Percentiles rank a stretch among this genome's conserved stretches.
phyloP scores from a whole-genome alignment of 2,797 vertebrate species.

The Cossypha caffra region DNA sequence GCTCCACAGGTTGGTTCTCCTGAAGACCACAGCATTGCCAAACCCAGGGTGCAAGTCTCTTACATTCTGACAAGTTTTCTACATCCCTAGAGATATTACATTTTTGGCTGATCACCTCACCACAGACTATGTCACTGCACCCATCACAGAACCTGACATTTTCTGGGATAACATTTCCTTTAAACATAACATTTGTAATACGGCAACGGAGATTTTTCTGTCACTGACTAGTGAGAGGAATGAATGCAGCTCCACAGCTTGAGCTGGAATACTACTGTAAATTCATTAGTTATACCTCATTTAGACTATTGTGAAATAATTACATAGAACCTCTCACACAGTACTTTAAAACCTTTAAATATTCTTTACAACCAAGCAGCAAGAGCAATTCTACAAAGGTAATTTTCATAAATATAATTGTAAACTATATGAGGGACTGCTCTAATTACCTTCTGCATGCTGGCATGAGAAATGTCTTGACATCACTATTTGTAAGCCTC shows the following conservation, averaged over 20 bases:
- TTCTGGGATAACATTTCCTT: slow-evolving; percentile 15
- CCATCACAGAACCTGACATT: not conserved
- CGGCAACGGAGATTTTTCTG: not conserved
- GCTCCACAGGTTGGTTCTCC: not conserved
- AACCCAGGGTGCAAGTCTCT: not conserved
- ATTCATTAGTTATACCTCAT: slow-evolving; percentile 59
- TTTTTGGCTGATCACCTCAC: not conserved
- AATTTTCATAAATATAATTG: slow-evolving; percentile 62
- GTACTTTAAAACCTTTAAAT: slow-evolving; percentile 33
- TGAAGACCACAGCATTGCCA: not conserved
- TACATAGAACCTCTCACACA: not conserved
- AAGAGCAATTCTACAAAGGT: slow-evolving; percentile 33
- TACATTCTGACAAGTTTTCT: not conserved
- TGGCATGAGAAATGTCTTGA: not conserved
- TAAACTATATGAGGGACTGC: slow-evolving; percentile 16
- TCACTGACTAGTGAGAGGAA: not conserved
- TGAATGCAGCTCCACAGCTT: not conserved
- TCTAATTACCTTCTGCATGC: slow-evolving; percentile 25
- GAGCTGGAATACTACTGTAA: slow-evolving; percentile 10
- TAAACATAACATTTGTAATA: slow-evolving; percentile 5
- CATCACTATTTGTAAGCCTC: slow-evolving; percentile 9
- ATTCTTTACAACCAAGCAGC: slow-evolving; percentile 43
- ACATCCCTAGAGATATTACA: not conserved
- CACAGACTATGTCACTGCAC: not conserved
- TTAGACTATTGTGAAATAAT: slow-evolving; percentile 48